Percentiles rank a stretch among this genome's conserved stretches.
Conservation (phyloP, 2,113 vertebrate genomes). For the Anoplopoma fimbria region DNA sequence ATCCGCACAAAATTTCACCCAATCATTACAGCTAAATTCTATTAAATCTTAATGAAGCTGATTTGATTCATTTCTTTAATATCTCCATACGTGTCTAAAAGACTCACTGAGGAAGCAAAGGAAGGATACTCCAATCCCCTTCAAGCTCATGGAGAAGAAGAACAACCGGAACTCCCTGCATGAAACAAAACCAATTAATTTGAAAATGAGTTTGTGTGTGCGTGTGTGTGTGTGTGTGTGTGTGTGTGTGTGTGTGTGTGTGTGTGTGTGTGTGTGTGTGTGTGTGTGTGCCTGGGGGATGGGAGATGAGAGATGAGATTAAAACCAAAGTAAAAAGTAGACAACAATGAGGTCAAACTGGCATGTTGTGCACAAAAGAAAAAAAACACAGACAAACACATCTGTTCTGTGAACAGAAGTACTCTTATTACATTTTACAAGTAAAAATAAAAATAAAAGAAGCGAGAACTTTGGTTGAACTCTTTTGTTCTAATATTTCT, state of each 20-base stretch:
- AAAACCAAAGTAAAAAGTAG: background rate
- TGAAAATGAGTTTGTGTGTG: background rate
- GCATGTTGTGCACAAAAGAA: background rate
- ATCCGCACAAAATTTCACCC: background rate
- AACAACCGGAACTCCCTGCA: constrained; percentile 85
- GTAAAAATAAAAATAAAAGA: background rate
- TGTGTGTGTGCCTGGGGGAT: background rate
- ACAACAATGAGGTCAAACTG: background rate
- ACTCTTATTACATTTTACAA: background rate
- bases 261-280: background rate
- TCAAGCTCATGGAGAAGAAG: constrained; percentile 90
- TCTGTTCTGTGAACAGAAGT: background rate
- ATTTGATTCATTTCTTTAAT: background rate
- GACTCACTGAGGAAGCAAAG: constrained; percentile 86
- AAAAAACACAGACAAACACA: background rate
- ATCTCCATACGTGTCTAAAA: background rate
- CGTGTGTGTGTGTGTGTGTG: background rate
- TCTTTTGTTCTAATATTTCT: background rate
- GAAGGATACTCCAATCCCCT: constrained; percentile 91
- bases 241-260: background rate
- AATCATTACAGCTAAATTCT: background rate
- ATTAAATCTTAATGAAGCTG: background rate
- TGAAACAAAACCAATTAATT: constrained; percentile 27
- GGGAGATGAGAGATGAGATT: too few species aligned
- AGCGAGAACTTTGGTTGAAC: background rate